These are phyloP conservation scores for Rhagoletis zephyria DNA, from an alignment of 1,140 invertebrate genomes.

Conservation along the genomic window DNA sequence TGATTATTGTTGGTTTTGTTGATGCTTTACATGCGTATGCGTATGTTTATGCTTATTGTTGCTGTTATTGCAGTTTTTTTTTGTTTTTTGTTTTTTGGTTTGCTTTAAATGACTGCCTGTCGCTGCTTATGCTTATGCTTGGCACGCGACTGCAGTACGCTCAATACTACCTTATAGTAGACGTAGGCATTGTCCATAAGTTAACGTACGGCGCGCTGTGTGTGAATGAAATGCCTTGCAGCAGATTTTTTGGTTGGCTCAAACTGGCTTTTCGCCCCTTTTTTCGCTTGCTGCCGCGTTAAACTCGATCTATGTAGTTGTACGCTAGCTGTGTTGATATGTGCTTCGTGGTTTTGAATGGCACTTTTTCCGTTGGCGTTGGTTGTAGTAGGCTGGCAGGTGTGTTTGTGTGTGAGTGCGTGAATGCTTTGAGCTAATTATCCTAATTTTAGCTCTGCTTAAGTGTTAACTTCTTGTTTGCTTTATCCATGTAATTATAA, in stretches of 20 bases:
- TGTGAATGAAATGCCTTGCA: slow-evolving; percentile 21
- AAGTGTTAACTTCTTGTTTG: too few relatives aligned
- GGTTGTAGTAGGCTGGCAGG: background rate
- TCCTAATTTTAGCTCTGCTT: background rate
- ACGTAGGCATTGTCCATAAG: slow-evolving; percentile 73
- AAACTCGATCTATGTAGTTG: too few relatives aligned
- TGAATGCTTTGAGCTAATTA: background rate
- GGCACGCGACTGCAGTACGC: background rate
- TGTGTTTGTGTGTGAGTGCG: background rate
- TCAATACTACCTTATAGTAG: slow-evolving; percentile 72
- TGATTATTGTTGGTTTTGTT: background rate
- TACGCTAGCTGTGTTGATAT: background rate
- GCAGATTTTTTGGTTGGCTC: background rate
- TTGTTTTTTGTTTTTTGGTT: background rate
- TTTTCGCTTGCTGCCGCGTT: background rate
- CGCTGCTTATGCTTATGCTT: background rate
- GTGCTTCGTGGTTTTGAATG: background rate
- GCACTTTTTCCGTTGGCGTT: background rate
- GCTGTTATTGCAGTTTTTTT: background rate
- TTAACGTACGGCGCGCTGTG: slow-evolving; percentile 60
- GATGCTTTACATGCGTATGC: background rate
- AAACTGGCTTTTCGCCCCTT: background rate
- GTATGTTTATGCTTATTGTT: background rate
- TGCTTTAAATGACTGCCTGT: background rate
- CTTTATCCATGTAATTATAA: too few relatives aligned